These are phyloP conservation scores for Atractosteus spatula DNA, from an alignment of 2,113 vertebrate genomes.

Conservation along the genomic window DNA sequence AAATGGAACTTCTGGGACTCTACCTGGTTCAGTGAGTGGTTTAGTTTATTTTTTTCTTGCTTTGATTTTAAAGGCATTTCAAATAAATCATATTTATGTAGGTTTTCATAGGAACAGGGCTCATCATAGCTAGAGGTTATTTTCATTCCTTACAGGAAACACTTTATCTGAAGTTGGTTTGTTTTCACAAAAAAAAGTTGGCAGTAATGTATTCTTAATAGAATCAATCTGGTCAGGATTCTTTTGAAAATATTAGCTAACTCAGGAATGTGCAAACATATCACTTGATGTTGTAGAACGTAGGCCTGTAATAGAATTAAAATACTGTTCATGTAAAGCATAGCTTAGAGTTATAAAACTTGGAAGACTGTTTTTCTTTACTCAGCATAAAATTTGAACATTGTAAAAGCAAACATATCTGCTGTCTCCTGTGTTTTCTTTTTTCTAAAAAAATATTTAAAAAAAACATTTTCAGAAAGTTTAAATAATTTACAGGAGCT, in stretches of 20 bases:
- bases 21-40: conserved; percentile 1
- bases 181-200: conserved; percentile 10
- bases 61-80: background rate
- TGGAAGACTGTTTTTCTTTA: background rate
- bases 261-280: conserved; percentile 1
- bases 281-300: background rate
- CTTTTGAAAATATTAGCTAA: conserved; percentile 16
- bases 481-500: too few relatives aligned
- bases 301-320: background rate
- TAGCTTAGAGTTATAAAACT: background rate
- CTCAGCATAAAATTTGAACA: background rate
- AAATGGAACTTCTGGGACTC: background rate
- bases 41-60: background rate
- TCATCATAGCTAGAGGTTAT: conserved; percentile 10
- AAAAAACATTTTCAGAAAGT: too few relatives aligned
- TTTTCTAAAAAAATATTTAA: background rate
- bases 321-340: background rate
- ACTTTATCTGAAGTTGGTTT: conserved; percentile 14
- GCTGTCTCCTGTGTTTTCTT: background rate
- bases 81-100: background rate
- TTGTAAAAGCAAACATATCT: background rate
- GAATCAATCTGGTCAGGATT: conserved; percentile 9
- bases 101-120: background rate
- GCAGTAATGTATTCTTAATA: conserved; percentile 12
- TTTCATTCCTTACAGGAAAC: conserved; percentile 18